Base-by-base conservation (phyloP, 2,888 invertebrate species). In the Periphyllus acericola region DNA sequence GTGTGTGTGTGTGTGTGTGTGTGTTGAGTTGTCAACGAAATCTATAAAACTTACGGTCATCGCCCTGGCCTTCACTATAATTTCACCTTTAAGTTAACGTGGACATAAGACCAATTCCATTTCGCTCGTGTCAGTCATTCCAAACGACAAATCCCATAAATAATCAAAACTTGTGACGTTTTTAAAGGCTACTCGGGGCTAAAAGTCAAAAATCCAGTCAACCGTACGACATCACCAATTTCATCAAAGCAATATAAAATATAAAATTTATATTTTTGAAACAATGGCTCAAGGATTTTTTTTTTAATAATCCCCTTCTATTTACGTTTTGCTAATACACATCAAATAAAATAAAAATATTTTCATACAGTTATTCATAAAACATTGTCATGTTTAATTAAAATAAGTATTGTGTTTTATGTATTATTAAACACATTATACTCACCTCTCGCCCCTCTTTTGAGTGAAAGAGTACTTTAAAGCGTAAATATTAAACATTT, bases 91-190 rank as follows among this genome's bases (percentile, higher is more conserved):
- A 34, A 71, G 46, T 71, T 14, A 40, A 40, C 46, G 68, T 21
- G 21, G 21, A 81, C 29, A 71, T 46, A 29, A 4, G 71, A 72
- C 32, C 82, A 21, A 82, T 72, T 72, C 46, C 71, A 52, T 52
- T 82, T 82, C 52, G 9, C n/a, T 9, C 71, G 72, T 52, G 71
- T 72, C 82, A 82, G 82, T 72, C 52, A 82, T 52, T 72, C 52
- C 8, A 68, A 72, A 32, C 46, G 52, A 82, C 46, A 82, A 34
- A 82, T 72, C 82, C 71, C 46, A 72, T 82, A 82, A 82, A 82
- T 82, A 82, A 82, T 82, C 81, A 71, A 81, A 82, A 82, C 72
- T 34, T 46, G 46, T 82, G 71, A 82, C 82, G 52, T 82, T 72
- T 32, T 52, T 72, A 72, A 81, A 82, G 52, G 32, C 46, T 72